phyloP scores from a whole-genome alignment of 2,888 invertebrate species.

The Hypomecis atomaria region DNA sequence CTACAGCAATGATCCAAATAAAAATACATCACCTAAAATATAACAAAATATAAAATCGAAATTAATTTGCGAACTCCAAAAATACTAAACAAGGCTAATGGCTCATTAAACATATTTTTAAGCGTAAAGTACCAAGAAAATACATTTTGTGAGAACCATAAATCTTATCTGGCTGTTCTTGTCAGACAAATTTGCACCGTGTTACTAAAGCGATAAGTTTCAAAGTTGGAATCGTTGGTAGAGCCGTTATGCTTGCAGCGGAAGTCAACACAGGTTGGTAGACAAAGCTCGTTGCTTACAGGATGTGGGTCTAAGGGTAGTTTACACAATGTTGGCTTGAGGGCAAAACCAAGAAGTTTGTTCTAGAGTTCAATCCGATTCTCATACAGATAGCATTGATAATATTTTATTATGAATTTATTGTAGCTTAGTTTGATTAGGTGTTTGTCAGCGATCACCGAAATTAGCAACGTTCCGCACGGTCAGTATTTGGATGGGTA shows the following conservation, averaged over 20 bases:
- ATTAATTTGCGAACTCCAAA: conserved; percentile 21
- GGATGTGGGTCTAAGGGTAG: conserved; percentile 47
- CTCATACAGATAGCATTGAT: not conserved
- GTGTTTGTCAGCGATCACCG: too few relatives aligned
- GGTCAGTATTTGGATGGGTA: too few relatives aligned
- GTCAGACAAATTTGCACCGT: conserved; percentile 43
- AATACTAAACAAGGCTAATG: conserved; percentile 48
- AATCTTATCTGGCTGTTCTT: conserved; percentile 55
- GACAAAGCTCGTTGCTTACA: conserved; percentile 60
- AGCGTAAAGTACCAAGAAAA: conserved; percentile 46
- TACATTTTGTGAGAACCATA: conserved; percentile 69
- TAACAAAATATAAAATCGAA: conserved; percentile 10
- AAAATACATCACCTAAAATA: too few relatives aligned
- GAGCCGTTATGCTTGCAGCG: conserved; percentile 27
- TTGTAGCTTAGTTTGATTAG: not conserved
- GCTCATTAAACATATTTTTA: conserved; percentile 65
- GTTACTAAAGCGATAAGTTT: conserved; percentile 40
- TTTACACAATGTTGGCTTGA: conserved; percentile 15
- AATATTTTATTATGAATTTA: too few relatives aligned
- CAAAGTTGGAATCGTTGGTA: conserved; percentile 27
- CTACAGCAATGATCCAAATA: too few relatives aligned
- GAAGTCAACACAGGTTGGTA: conserved; percentile 44
- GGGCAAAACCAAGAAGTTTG: not conserved
- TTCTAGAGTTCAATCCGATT: not conserved
- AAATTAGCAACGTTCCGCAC: too few relatives aligned